phyloP scores from a whole-genome alignment of 2,797 vertebrate genomes.

The Microtus californicus region DNA sequence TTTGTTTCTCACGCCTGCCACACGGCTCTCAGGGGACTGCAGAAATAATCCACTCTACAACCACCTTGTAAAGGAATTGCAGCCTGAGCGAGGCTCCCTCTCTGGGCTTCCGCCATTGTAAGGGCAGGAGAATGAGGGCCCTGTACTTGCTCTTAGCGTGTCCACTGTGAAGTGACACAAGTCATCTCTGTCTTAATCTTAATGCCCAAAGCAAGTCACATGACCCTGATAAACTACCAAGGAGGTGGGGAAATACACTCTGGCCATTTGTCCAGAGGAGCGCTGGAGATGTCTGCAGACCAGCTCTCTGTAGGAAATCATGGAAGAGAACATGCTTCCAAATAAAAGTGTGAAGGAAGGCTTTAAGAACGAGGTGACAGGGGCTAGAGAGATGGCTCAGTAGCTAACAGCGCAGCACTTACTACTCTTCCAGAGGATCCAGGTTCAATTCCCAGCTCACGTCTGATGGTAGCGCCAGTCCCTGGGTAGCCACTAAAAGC shows the following conservation, averaged over 20 bases:
- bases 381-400: not conserved
- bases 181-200: constrained; percentile 27
- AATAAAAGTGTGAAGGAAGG: not conserved
- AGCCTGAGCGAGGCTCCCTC: not conserved
- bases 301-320: not conserved
- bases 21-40: not conserved
- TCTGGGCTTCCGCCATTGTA: not conserved
- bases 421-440: not conserved
- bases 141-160: not conserved
- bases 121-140: not conserved
- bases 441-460: not conserved
- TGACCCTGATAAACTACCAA: not conserved
- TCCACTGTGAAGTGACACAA: not conserved
- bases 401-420: not conserved
- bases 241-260: not conserved
- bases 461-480: not conserved
- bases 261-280: not conserved
- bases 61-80: not conserved
- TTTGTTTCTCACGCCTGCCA: not conserved
- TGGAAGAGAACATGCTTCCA: not conserved
- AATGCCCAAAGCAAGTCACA: constrained; percentile 10
- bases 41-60: not conserved
- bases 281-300: not conserved
- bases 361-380: not conserved
- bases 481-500: not conserved